Conservation (phyloP, 2,888 invertebrate species). For the Polydrusus pterygomalis region DNA sequence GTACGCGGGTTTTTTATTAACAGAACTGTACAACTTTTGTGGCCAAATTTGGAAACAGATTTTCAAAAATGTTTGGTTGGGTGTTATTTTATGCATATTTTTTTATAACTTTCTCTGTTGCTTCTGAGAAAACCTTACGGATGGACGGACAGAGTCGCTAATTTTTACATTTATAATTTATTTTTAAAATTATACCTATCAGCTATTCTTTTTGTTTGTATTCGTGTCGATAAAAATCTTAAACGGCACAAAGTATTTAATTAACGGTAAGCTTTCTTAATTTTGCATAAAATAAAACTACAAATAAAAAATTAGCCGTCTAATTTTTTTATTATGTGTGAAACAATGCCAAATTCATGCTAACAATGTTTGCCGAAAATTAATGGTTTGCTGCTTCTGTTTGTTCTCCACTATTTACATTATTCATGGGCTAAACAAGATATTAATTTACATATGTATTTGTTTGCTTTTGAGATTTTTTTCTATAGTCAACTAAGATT, state of each 20-base stretch:
- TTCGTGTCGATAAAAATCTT: not conserved
- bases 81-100: too few relatives aligned
- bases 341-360: conserved; percentile 6
- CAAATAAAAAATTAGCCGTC: conserved; percentile 11
- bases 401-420: not conserved
- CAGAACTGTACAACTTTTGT: too few relatives aligned
- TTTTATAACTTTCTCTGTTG: too few relatives aligned
- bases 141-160: not conserved
- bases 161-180: too few relatives aligned
- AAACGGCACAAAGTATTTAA: not conserved
- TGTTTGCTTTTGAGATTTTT: not conserved
- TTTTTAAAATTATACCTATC: too few relatives aligned
- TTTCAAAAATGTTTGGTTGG: too few relatives aligned
- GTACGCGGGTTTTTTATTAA: too few relatives aligned
- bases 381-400: not conserved
- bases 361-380: conserved; percentile 8
- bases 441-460: not conserved
- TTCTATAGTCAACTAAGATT: not conserved
- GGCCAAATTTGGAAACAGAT: too few relatives aligned
- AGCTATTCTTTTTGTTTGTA: too few relatives aligned
- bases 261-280: conserved; percentile 21
- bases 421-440: not conserved
- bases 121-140: too few relatives aligned
- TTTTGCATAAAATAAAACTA: conserved; percentile 4
- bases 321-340: not conserved